Evolutionary conservation across 1,140 invertebrate genomes (phyloP), one percentile per base, ranked within the genome.

Genomic region (Rhagoletis zephyria): DNA sequence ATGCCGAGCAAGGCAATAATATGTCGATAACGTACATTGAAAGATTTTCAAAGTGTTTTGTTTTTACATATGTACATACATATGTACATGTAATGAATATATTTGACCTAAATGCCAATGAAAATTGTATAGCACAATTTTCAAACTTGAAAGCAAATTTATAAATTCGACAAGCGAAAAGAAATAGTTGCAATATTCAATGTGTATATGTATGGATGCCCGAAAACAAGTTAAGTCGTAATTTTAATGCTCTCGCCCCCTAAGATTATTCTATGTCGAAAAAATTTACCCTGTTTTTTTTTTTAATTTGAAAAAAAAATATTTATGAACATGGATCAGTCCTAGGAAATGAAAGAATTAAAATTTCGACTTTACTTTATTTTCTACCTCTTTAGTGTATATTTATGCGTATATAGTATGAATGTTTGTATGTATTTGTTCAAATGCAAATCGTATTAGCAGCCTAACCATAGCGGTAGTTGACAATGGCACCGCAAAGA

Each of bases 381-480:
- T 30, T 30, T 30, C 30, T 30, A 30, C 30, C 30, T 30, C 30
- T 30, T 30, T 30, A 30, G 30, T 10, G 7, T 67, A 67, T 42
- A 67, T 9, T 67, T 19, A 40, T 42, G 10, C 30, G 30, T 30
- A 30, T 30, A 30, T 30, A 7, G 64, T 40, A 70, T 40, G 30
- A 70, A 70, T 65, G 19, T 10, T 42, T 56, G 51, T 10, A 70
- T 56, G 51, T 56, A 10, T 5, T 10, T 56, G 42, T 10, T 30
- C 30, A 30, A 30, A 4, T 42, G 42, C 12, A 48, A 45, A 16
- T 12, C 42, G 40, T 74, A 45, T 74, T 74, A 48, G 40, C 42
- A 48, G 42, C 67, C 67, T 74, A 70, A 74, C 40, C 45, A 74
- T 74, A 45, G 67, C 67, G 67, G 67, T 74, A 74, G 67, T 74